phyloP scores from a whole-genome alignment of 2,113 vertebrate species.

The Eretmochelys imbricata region DNA sequence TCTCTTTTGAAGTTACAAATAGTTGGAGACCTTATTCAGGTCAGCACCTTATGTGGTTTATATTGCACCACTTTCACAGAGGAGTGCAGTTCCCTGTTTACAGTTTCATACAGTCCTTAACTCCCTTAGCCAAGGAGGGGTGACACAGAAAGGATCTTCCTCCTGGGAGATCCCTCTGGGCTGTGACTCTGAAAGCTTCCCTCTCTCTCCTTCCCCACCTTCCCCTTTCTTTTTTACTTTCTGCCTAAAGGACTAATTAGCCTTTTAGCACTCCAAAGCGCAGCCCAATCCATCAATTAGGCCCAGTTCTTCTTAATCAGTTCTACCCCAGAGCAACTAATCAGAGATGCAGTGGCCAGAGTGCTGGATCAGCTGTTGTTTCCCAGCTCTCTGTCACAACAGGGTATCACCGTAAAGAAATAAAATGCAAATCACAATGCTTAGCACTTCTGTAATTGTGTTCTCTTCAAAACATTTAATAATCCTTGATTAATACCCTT shows the following conservation, averaged over 20 bases:
- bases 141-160: neutral
- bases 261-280: neutral
- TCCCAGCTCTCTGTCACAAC: neutral
- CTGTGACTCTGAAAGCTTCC: neutral
- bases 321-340: neutral
- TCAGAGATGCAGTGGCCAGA: neutral
- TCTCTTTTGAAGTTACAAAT: neutral
- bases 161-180: neutral
- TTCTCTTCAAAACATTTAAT: neutral
- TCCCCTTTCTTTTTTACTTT: neutral
- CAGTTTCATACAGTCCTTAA: neutral
- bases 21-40: neutral
- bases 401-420: neutral
- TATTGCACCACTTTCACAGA: neutral
- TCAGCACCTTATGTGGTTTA: neutral
- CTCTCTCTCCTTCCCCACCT: no score
- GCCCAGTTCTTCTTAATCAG: neutral
- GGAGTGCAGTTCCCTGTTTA: no score
- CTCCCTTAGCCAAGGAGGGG: neutral
- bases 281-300: neutral
- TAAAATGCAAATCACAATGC: rapidly evolving
- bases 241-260: neutral
- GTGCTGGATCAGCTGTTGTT: neutral
- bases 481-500: neutral
- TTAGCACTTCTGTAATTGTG: neutral